Conservation (phyloP, 2,797 vertebrate genomes). For the Enteromius unitaeniatus region DNA sequence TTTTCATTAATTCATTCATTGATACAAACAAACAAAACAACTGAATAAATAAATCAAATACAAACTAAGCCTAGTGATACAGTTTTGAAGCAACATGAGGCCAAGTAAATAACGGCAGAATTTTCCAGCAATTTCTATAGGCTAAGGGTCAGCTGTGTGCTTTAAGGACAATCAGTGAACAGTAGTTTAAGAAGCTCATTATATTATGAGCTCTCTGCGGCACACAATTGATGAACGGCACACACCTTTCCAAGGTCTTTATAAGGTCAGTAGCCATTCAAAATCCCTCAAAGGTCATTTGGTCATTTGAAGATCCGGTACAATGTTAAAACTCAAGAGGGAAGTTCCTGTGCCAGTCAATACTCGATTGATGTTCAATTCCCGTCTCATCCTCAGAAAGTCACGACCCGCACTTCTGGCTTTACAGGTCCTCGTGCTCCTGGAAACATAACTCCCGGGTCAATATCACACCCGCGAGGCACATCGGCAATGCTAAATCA, state of each 20-base stretch:
- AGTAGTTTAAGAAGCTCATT: constrained; percentile 2
- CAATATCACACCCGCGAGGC: constrained; percentile 9
- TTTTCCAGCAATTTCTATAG: background rate
- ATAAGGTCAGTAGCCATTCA: background rate
- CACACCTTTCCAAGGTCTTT: background rate
- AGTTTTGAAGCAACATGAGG: background rate
- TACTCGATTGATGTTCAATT: constrained; percentile 40
- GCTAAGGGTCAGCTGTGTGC: background rate
- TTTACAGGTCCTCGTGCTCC: constrained; percentile 20
- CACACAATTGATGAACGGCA: background rate
- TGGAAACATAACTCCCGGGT: constrained; percentile 36
- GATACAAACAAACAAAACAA: background rate
- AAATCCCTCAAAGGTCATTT: constrained; percentile 17
- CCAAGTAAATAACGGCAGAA: background rate
- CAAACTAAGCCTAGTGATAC: background rate
- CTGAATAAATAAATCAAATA: background rate
- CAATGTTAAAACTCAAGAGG: background rate
- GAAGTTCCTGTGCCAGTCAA: constrained; percentile 27
- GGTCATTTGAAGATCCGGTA: background rate
- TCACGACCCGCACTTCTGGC: constrained; percentile 26
- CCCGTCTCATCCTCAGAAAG: constrained; percentile 27
- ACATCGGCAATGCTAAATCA: constrained; percentile 12
- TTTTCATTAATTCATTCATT: background rate
- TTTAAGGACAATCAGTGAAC: background rate
- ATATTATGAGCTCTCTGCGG: background rate